Evolutionary conservation across 2,888 invertebrate genomes (phyloP), one percentile per base, ranked within the genome.

Genomic region (Clitarchus hookeri): DNA sequence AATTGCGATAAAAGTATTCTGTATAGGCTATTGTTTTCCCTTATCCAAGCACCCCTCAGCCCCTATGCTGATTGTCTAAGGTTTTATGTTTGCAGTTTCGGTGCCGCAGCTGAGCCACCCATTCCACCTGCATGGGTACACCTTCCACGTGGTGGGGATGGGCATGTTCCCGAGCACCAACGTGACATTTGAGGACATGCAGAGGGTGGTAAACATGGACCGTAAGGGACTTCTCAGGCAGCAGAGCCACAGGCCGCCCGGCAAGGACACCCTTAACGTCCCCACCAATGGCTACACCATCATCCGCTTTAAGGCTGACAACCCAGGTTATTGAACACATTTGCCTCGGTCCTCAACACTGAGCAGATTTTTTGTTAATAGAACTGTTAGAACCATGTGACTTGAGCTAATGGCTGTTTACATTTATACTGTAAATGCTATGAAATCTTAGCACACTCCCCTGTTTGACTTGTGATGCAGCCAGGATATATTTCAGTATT

Each of bases 251-350:
- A 88, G 88, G 16, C 89, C 91, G 0, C 89, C 91, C 6, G 84
- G 88, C 48, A 91, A 91, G 87, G 91, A 91, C 88, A 91, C 91
- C 0, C 90, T 91, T n/a, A 90, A 90, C 36, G 90, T 91, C 3
- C 91, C 91, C 19, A 91, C 91, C 85, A 91, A 91, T 9, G 91
- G 91, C 0, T 91, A 90, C 85, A 89, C 91, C 0, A 88, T 91
- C 27, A 88, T 91, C 13, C 88, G 91, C 27, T 91, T 91, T 87
- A 86, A 89, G 23, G 91, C 91, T 8, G 88, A 89, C 44, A 91
- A 91, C 86, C 91, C 90, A 88, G 91, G 91, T 91, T 48, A 48
- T 6, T 48, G n/a, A n/a, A n/a, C n/a, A n/a, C n/a, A n/a, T n/a
- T n/a, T n/a, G n/a, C n/a, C n/a, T n/a, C n/a, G n/a, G n/a, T n/a